These are phyloP conservation scores for Bos taurus DNA, from an alignment of 2,113 vertebrate species.

Conservation along the genomic window DNA sequence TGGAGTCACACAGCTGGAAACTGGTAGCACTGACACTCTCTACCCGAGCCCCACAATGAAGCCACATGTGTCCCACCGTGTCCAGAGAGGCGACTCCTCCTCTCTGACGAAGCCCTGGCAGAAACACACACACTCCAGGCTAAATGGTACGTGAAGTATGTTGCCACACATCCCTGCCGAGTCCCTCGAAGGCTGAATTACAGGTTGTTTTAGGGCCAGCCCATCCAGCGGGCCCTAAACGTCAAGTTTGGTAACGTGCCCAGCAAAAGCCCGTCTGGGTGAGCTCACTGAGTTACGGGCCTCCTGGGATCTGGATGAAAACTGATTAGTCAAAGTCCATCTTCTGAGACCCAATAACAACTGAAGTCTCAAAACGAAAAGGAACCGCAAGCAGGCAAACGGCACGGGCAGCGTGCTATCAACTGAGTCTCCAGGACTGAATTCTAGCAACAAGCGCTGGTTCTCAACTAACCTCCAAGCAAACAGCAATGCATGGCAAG, in stretches of 20 bases:
- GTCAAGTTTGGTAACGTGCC: not conserved
- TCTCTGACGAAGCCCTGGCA: not conserved
- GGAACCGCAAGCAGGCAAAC: not conserved
- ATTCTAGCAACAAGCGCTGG: not conserved
- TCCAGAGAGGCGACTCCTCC: not conserved
- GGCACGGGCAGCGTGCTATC: not conserved
- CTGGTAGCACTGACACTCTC: not conserved
- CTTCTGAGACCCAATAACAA: not conserved
- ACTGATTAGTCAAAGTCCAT: slow-evolving; percentile 24
- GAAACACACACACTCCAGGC: not conserved
- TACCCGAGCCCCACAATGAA: not conserved
- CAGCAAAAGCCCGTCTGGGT: not conserved
- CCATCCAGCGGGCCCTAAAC: not conserved
- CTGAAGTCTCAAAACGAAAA: slow-evolving; percentile 41
- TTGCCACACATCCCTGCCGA: not conserved
- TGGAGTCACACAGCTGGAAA: not conserved
- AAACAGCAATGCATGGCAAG: not conserved
- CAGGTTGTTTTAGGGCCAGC: slow-evolving; percentile 15
- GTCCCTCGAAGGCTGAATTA: not conserved
- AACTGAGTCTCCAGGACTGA: not conserved
- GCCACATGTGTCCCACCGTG: not conserved
- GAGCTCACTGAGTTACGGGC: not conserved
- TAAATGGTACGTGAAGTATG: not conserved
- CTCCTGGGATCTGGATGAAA: slow-evolving; percentile 26
- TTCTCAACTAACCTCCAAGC: not conserved